A percentile compares a stretch with the other conserved stretches of the same genome.
These are phyloP conservation scores for Rhynchomys soricoides DNA, from an alignment of 2,113 vertebrate genomes.

Conservation along the genomic window DNA sequence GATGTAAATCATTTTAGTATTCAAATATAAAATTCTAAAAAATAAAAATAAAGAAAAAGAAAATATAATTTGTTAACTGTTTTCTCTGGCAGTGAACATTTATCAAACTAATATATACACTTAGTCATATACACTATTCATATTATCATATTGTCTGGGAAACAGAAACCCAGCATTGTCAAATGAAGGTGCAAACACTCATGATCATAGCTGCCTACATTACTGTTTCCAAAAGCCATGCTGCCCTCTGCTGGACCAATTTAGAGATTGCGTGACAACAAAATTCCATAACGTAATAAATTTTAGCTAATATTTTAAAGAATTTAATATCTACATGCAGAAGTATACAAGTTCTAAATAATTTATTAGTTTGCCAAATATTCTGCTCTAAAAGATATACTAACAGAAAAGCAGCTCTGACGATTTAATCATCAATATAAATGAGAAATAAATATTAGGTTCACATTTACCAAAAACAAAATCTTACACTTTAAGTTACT, in stretches of 20 bases:
- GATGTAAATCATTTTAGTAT: neutral
- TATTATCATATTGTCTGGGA: neutral
- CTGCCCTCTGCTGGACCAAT: slow-evolving; percentile 78
- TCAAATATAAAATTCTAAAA: neutral
- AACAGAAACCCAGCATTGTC: neutral
- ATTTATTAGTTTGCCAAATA: slow-evolving; percentile 41
- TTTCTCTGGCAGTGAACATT: neutral
- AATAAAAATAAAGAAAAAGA: neutral
- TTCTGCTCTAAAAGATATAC: slow-evolving; percentile 33
- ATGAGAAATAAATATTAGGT: slow-evolving; percentile 17
- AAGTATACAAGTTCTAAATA: neutral
- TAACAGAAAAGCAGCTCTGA: neutral
- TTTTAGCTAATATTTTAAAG: neutral
- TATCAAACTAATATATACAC: neutral
- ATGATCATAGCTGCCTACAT: too few relatives aligned
- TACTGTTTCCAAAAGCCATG: slow-evolving; percentile 13
- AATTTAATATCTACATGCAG: neutral
- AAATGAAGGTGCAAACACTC: neutral
- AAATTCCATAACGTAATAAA: neutral
- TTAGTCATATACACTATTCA: neutral
- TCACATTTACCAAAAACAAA: neutral
- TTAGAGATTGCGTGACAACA: neutral
- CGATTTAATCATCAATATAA: neutral
- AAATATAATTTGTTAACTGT: neutral
- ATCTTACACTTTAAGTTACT: neutral